A percentile compares a stretch with the other conserved stretches of the same genome.
Evolutionary conservation across 2,888 invertebrate species (phyloP).

Genomic region (Amorpha juglandis): DNA sequence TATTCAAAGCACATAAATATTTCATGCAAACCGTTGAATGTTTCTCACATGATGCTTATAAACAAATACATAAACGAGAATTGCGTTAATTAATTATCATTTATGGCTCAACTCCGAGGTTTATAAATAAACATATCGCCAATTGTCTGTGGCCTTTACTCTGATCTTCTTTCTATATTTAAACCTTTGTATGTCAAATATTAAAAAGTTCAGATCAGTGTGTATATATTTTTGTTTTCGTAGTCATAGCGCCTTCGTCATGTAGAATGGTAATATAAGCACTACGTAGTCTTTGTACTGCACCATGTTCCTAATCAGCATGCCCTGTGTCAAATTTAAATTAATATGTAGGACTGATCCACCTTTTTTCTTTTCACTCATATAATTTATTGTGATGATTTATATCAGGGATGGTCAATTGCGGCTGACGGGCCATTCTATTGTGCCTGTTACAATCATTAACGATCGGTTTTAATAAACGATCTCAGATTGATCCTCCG

Average conservation of each 20-base stretch:
- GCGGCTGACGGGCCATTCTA: no score
- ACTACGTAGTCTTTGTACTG: not conserved
- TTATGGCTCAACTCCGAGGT: not conserved
- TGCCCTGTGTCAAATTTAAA: not conserved
- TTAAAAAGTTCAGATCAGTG: not conserved
- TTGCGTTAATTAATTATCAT: conserved; percentile 14
- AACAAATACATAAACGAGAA: conserved; percentile 3
- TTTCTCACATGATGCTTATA: not conserved
- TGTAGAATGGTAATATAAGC: no score
- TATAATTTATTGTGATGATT: no score
- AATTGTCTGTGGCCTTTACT: no score
- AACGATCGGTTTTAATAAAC: no score
- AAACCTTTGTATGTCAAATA: not conserved
- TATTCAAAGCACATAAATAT: conserved; percentile 4
- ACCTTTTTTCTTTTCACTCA: no score
- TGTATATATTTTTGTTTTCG: no score
- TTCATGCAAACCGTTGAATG: not conserved
- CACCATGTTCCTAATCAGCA: not conserved
- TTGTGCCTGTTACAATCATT: no score
- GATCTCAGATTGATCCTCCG: no score
- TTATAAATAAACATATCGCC: not conserved
- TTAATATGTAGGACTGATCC: no score
- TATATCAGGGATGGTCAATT: no score
- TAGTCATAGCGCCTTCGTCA: no score
- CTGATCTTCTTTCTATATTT: not conserved